These are phyloP conservation scores for Halcyon malimbica DNA, from an alignment of 2,113 vertebrate species.

Conservation along the genomic window DNA sequence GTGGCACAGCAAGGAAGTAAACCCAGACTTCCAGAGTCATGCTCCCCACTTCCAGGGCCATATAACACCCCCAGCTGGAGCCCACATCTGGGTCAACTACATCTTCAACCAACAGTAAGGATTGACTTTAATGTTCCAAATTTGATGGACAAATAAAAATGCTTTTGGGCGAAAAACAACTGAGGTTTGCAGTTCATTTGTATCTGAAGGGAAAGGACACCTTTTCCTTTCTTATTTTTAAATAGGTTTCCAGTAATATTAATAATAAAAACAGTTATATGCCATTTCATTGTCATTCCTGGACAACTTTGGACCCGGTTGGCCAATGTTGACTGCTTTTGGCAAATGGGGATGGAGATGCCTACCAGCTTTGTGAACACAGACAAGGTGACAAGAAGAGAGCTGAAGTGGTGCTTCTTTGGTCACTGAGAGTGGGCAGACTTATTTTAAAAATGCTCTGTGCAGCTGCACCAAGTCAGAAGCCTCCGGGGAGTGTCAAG, in stretches of 20 bases:
- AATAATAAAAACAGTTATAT: not conserved
- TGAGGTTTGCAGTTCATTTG: not conserved
- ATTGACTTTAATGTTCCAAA: not conserved
- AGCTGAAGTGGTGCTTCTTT: not conserved
- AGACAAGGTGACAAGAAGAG: not conserved
- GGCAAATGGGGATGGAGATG: not conserved
- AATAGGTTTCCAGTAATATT: not conserved
- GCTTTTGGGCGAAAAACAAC: not conserved
- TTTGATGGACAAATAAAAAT: not conserved
- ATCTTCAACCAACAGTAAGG: not conserved
- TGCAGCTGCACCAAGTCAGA: not conserved
- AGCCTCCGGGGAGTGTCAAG: not conserved
- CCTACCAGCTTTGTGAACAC: not conserved
- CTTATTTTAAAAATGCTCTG: not conserved
- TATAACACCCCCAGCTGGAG: not conserved
- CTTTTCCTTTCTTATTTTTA: not conserved
- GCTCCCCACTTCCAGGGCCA: rapidly evolving
- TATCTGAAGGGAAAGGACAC: not conserved
- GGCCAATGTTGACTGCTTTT: not conserved
- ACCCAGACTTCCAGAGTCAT: not conserved
- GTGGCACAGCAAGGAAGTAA: not conserved
- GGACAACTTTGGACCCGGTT: not conserved
- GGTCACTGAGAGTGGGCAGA: not conserved
- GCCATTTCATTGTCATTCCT: not conserved
- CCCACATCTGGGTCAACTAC: not conserved